These are phyloP conservation scores for Drosophila phalerata DNA, from an alignment of 2,888 invertebrate genomes.

Conservation along the genomic window DNA sequence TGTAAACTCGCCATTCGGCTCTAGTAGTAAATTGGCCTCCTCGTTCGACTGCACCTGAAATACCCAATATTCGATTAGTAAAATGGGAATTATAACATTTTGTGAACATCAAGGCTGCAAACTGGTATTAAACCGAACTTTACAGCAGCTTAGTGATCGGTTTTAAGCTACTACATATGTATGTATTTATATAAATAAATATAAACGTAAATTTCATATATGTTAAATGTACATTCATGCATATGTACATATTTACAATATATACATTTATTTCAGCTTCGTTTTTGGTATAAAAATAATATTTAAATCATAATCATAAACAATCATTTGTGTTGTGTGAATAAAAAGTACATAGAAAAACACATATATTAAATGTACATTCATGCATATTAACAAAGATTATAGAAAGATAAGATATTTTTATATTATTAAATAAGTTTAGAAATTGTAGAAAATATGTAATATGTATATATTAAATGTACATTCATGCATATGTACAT, in stretches of 20 bases:
- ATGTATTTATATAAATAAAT: too few species aligned
- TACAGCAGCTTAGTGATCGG: neutral
- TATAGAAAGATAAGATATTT: too few species aligned
- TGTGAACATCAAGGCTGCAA: neutral
- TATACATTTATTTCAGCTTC: neutral
- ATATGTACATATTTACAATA: neutral
- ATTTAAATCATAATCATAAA: neutral
- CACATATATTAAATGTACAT: neutral
- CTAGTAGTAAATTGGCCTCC: slow-evolving; percentile 83
- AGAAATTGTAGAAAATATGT: too few species aligned
- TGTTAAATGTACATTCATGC: too few species aligned
- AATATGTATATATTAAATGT: too few species aligned
- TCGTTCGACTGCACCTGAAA: slow-evolving; percentile 82
- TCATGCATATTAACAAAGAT: neutral
- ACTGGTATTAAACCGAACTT: neutral
- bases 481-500: too few species aligned
- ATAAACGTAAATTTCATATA: neutral
- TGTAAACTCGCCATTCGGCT: slow-evolving; percentile 83
- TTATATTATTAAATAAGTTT: too few species aligned
- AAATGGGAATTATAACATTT: neutral
- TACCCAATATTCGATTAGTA: neutral
- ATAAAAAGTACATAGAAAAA: too few species aligned
- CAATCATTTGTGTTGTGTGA: too few species aligned
- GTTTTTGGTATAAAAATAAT: neutral
- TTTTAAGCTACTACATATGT: neutral